Evolutionary conservation across 1,140 invertebrate genomes (phyloP).

Genomic region (Calosoma granatense): DNA sequence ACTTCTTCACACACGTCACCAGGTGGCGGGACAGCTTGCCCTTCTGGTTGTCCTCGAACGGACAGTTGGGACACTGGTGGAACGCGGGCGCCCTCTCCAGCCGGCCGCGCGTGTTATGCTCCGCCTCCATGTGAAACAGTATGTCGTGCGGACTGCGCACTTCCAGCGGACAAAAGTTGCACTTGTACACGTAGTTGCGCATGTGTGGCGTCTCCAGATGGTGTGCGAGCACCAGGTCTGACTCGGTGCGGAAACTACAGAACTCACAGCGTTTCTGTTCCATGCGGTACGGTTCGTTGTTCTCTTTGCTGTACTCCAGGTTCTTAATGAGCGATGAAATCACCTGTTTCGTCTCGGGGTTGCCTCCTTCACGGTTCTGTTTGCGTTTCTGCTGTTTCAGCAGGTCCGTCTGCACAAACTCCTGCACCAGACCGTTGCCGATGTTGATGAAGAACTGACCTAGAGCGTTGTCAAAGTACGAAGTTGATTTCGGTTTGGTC

Average conservation of each 20-base stretch:
- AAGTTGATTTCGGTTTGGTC: conserved; percentile 39
- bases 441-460: conserved; percentile 91
- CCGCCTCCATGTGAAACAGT: conserved; percentile 81
- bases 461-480: conserved; percentile 75
- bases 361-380: conserved; percentile 50
- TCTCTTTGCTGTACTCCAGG: conserved; percentile 78
- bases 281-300: conserved; percentile 70
- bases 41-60: conserved; percentile 90
- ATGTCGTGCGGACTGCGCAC: conserved; percentile 79
- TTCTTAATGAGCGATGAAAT: conserved; percentile 72
- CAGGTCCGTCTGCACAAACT: conserved; percentile 85
- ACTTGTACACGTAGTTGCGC: conserved; percentile 74
- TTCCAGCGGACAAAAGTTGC: conserved; percentile 78
- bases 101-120: conserved; percentile 73
- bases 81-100: conserved; percentile 76
- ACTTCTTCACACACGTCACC: conserved; percentile 83
- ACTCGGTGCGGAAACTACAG: conserved; percentile 91
- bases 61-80: conserved; percentile 88
- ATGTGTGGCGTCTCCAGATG: conserved; percentile 90
- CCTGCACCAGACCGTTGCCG: conserved; percentile 82
- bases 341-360: conserved; percentile 60
- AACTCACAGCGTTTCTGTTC: conserved; percentile 75
- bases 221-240: conserved; percentile 71
- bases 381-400: conserved; percentile 79
- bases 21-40: conserved; percentile 84